A percentile compares a stretch with the other conserved stretches of the same genome.
Conservation (phyloP, 2,113 vertebrate genomes). For the Alethe diademata region DNA sequence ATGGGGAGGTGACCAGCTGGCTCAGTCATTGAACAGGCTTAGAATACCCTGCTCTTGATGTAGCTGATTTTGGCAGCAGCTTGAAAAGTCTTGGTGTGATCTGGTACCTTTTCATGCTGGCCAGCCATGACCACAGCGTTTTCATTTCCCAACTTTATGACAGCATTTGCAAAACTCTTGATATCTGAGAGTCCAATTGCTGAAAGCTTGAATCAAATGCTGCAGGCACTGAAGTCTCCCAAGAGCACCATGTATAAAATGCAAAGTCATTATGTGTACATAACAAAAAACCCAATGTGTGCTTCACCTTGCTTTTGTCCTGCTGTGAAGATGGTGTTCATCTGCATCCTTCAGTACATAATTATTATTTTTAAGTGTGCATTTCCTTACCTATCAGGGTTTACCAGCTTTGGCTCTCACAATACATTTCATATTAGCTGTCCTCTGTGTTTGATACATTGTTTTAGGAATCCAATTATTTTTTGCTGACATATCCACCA, state of each 20-base stretch:
- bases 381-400: neutral
- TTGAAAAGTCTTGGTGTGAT: neutral
- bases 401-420: neutral
- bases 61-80: neutral
- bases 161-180: neutral
- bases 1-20: neutral
- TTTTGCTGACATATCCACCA: neutral
- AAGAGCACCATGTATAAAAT: neutral
- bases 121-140: neutral
- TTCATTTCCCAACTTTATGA: neutral
- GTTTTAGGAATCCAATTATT: neutral
- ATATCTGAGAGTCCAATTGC: neutral
- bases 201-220: neutral
- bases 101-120: neutral
- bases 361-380: neutral
- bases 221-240: neutral
- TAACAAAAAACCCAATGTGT: neutral
- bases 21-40: neutral
- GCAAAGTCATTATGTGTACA: neutral
- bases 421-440: neutral
- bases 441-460: neutral
- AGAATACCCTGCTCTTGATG: neutral
- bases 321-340: neutral
- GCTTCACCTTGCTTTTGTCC: neutral
- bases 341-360: neutral